Evolutionary conservation across 2,797 vertebrate genomes (phyloP).

Genomic region (Xenops minutus): DNA sequence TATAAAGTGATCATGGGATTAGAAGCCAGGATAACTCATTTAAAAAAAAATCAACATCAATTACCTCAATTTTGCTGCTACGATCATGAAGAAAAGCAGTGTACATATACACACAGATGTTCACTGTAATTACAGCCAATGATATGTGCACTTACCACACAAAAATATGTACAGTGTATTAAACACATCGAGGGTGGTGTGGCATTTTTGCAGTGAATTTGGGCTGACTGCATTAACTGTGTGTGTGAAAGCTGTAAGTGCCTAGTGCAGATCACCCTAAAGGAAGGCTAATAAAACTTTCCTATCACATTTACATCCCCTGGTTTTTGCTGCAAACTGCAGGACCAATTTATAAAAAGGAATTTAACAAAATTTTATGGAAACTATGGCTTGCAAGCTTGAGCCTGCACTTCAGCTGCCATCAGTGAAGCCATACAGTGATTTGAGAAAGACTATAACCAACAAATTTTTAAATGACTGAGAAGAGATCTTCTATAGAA

Average conservation of each 20-base stretch:
- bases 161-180: background rate
- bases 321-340: background rate
- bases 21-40: background rate
- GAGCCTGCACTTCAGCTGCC: background rate
- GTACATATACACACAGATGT: background rate
- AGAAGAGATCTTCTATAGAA: background rate
- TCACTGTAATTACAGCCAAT: background rate
- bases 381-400: background rate
- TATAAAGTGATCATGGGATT: fast-evolving
- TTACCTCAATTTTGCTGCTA: slow-evolving; percentile 2
- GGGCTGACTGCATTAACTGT: background rate
- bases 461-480: slow-evolving; percentile 34
- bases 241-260: background rate
- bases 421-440: background rate
- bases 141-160: background rate
- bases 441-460: slow-evolving; percentile 8
- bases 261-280: background rate
- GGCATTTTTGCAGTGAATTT: background rate
- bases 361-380: slow-evolving; percentile 10
- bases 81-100: background rate
- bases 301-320: background rate
- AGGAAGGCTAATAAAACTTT: background rate
- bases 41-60: background rate
- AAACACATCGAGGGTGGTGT: background rate
- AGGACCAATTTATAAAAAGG: background rate